Evolutionary conservation across 2,113 vertebrate species (phyloP), one percentile per base, ranked within the genome.

Genomic region (Laterallus jamaicensis): DNA sequence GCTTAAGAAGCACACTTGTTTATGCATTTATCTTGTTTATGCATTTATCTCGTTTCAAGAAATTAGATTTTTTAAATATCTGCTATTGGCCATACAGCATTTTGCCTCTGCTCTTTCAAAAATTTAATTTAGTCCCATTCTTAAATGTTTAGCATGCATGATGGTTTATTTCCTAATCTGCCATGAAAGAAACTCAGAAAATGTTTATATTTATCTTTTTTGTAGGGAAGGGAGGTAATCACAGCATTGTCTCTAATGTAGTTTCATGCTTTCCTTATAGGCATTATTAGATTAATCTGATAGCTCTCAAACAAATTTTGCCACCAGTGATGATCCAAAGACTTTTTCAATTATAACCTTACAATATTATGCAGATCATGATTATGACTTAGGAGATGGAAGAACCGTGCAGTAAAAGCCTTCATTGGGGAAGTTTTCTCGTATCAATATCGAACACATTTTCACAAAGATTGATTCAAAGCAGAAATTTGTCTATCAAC

Each of bases 221-320:
- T 60, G 49, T 84, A 82, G 25, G 20, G 58, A 60, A 76, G 19
- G 58, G 44, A 80, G 28, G 71, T 63, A 83, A 94, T 92, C 86
- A 59, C 73, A 70, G 73, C 80, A 81, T 93, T 95, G 88, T 86
- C 76, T 89, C 83, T 95, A 81, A 93, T 42, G 56, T 28, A 63
- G 50, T 92, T 95, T 95, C 93, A 77, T 88, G 76, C 82, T 88
- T 93, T 88, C 86, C 77, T 96, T 79, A 69, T 3, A 86, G 88
- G 82, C 69, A 66, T 86, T 90, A 90, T 90, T 78, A 95, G 85
- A 93, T 95, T 60, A 88, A 82, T 55, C 83, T 13, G 16, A 94
- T 88, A 96, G 66, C 21, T 81, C 86, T 75, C 73, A 68, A 87
- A 90, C 70, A 80, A 78, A 66, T 97, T 81, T 93, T 95, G 76